Base-by-base conservation (phyloP, 2,797 vertebrate genomes). In the Apogon hyalosoma region DNA sequence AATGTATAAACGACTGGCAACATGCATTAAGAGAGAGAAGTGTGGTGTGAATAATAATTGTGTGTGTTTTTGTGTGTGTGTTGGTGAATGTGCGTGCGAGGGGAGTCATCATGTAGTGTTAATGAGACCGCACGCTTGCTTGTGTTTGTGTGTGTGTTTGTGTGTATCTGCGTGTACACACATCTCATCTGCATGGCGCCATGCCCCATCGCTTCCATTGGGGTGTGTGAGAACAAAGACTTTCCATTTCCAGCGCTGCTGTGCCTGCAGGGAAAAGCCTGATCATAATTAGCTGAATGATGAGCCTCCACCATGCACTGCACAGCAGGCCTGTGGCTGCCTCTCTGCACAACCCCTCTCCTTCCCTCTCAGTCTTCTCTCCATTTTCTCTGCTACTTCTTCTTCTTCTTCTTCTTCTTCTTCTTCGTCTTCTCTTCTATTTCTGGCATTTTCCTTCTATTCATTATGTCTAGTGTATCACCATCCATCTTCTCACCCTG, bases 211-310 rank as follows among this genome's bases (percentile, higher is more conserved):
- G 83, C 90, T 85, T 93, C 88, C 90, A 91, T 91, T 82, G 90
- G 92, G 91, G 87, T 91, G 90, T 90, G 91, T 80, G 87, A 94
- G 93, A 94, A 94, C 93, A 94, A 94, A 94, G 93, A 88, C 90
- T 90, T 87, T 92, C 87, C 89, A 91, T 93, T 92, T 93, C 87
- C 90, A 92, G 83, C 76, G 75, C 87, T 77, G 86, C 81, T 74
- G 83, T 87, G 92, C 93, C 93, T 93, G 93, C 90, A 90, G 93
- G 93, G 92, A 93, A 85, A 92, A 89, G 88, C 89, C 90, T 92
- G 91, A 93, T 93, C 93, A 94, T 94, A 94, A 94, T 94, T 93
- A 94, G 92, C 91, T 92, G 93, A 93, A 93, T 94, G 93, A 94
- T 94, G 91, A 93, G 90, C 82, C 90, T 90, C 89, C 80, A 73